Evolutionary conservation across 2,797 vertebrate species (phyloP), one percentile per base, ranked within the genome.

Genomic region (Gadopsis marmoratus): DNA sequence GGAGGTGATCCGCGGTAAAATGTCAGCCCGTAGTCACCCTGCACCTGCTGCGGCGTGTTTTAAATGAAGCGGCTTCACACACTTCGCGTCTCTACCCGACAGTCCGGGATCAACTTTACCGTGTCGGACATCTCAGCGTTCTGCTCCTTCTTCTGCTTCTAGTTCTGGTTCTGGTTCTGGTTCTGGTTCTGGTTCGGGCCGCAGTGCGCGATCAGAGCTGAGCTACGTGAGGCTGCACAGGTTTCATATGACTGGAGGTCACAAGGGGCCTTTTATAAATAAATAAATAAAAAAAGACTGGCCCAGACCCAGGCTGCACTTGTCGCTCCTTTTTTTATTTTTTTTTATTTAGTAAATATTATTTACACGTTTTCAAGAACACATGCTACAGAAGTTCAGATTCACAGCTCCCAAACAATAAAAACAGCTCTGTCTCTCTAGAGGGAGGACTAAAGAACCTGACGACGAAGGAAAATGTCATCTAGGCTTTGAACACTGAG

Each of bases 291-390:
- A 70, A 39, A 75, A 48, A 71, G 7, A 83, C 60, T 23, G 43
- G 23, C 39, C 4, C 0, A 41, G 21, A 56, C 50, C 26, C 58
- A 71, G 33, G 21, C 43, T 62, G 68, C 51, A 78, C 71, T 69
- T 69, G 72, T 85, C 84, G 88, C 85, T 88, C 74, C 77, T 84
- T 78, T 64, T 93, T 26, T 26, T 26, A 1, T 1, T 26, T 76
- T 84, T 78, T 64, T 95, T 95, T 95, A 95, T 95, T 95, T 93
- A 94, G 86, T 94, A 93, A 95, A 95, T 91, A 86, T 81, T 93
- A 94, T 94, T 92, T 94, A 95, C 94, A 96, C 79, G 87, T 92
- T 91, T 93, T 90, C 81, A 95, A 92, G 83, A 93, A 92, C 83
- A 95, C 95, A 95, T 96, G 95, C 95, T 95, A 95, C 94, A 93